Conservation (phyloP, 1,140 invertebrate species). For the Drosophila cardini region DNA sequence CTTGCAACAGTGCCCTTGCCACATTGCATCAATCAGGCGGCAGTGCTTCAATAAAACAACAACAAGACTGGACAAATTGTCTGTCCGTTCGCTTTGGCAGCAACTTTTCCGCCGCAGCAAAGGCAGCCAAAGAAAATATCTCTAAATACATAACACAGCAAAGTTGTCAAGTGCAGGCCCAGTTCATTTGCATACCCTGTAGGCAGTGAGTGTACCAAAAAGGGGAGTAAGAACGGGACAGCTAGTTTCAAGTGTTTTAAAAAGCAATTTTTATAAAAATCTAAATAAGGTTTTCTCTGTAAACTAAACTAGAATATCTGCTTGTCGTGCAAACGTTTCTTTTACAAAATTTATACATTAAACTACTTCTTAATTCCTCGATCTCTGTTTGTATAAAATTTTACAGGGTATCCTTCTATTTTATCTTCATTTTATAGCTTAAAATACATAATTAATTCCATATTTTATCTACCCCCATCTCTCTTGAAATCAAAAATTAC, state of each 20-base stretch:
- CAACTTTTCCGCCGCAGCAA: constrained; percentile 16
- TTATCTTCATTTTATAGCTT: too few relatives aligned
- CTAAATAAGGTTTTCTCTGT: too few relatives aligned
- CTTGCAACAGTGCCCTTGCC: constrained; percentile 54
- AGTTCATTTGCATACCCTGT: constrained; percentile 35
- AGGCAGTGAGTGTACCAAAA: background rate
- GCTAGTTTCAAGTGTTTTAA: background rate
- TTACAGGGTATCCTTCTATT: too few relatives aligned
- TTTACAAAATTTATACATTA: too few relatives aligned
- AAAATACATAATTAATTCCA: too few relatives aligned
- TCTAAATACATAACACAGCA: constrained; percentile 44
- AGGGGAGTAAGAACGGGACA: background rate
- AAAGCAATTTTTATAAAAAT: background rate
- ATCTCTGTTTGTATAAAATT: too few relatives aligned
- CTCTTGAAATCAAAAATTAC: too few relatives aligned
- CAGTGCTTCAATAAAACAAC: constrained; percentile 39
- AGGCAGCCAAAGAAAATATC: constrained; percentile 37
- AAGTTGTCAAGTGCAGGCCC: constrained; percentile 61
- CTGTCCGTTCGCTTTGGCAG: constrained; percentile 15
- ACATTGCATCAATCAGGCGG: constrained; percentile 60
- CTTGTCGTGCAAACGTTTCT: too few relatives aligned
- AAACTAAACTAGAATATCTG: too few relatives aligned
- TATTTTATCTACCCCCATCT: too few relatives aligned
- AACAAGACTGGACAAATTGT: constrained; percentile 45
- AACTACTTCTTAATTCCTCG: too few relatives aligned